A percentile compares a stretch with the other conserved stretches of the same genome.
Conservation (phyloP, 2,113 vertebrate genomes). For the Neolamprologus hecqui region DNA sequence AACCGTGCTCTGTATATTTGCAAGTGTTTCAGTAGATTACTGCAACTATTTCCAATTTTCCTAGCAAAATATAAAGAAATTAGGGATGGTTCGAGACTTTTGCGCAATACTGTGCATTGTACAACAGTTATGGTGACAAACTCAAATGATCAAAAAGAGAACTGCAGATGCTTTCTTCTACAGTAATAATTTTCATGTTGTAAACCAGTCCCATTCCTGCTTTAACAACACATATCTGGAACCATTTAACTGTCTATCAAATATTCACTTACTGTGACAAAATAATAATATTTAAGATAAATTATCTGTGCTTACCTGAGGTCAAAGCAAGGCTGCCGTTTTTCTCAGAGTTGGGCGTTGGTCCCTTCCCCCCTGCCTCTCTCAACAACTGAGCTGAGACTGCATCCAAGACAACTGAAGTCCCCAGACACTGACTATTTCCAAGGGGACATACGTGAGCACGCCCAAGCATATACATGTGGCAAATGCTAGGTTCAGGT, state of each 20-base stretch:
- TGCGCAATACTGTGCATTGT: neutral
- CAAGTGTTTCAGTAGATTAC: neutral
- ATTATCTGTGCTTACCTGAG: slow-evolving; percentile 31
- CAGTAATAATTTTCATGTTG: neutral
- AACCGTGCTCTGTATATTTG: neutral
- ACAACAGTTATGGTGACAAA: neutral
- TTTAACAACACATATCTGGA: neutral
- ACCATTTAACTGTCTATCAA: neutral
- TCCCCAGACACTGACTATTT: slow-evolving; percentile 33
- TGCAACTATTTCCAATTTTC: neutral
- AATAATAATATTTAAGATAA: neutral
- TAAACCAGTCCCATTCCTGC: neutral
- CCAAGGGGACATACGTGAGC: slow-evolving; percentile 13
- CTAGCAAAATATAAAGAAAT: neutral
- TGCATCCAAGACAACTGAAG: slow-evolving; percentile 67
- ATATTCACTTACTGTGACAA: neutral
- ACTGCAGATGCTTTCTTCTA: neutral
- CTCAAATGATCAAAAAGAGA: neutral
- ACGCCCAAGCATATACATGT: neutral
- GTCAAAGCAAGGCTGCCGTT: neutral
- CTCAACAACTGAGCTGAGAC: slow-evolving; percentile 17
- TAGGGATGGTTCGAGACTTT: neutral
- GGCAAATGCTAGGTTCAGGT: neutral
- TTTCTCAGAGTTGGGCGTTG: slow-evolving; percentile 15
- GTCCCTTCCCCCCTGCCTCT: slow-evolving; percentile 25